These are phyloP conservation scores for Ceratitis capitata DNA, from an alignment of 1,140 invertebrate genomes.

Conservation along the genomic window DNA sequence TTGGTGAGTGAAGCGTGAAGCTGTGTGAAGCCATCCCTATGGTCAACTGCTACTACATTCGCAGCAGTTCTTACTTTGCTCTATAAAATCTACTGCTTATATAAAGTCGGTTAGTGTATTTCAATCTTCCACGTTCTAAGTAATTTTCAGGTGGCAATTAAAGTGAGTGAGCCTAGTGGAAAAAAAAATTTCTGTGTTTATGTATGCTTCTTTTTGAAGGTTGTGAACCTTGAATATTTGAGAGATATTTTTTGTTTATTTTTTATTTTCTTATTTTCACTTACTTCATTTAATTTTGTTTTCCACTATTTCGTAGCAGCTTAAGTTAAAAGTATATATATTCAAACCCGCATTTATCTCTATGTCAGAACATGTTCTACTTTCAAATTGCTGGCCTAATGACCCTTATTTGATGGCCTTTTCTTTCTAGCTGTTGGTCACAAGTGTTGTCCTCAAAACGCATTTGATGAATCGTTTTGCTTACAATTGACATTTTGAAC, in stretches of 20 bases:
- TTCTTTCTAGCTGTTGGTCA: background rate
- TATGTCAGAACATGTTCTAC: background rate
- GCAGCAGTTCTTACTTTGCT: background rate
- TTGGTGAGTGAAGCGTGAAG: background rate
- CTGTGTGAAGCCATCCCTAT: background rate
- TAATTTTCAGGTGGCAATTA: conserved; percentile 6
- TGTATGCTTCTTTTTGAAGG: too few species aligned
- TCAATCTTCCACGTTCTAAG: background rate
- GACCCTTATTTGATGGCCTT: background rate
- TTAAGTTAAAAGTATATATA: background rate
- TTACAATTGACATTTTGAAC: background rate
- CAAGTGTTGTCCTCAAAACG: background rate
- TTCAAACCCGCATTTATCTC: too few species aligned
- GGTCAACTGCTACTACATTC: background rate
- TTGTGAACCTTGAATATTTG: too few species aligned
- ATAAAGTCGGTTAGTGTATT: too few species aligned
- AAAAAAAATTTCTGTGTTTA: too few species aligned
- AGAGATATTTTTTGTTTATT: background rate
- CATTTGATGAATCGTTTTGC: conserved; percentile 12
- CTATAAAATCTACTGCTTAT: too few species aligned
- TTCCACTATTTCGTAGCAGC: background rate
- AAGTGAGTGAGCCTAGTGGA: background rate
- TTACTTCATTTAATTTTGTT: background rate
- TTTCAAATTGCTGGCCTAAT: background rate
- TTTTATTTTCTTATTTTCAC: background rate